phyloP scores from a whole-genome alignment of 2,797 vertebrate genomes.

The Labeo calbasu region DNA sequence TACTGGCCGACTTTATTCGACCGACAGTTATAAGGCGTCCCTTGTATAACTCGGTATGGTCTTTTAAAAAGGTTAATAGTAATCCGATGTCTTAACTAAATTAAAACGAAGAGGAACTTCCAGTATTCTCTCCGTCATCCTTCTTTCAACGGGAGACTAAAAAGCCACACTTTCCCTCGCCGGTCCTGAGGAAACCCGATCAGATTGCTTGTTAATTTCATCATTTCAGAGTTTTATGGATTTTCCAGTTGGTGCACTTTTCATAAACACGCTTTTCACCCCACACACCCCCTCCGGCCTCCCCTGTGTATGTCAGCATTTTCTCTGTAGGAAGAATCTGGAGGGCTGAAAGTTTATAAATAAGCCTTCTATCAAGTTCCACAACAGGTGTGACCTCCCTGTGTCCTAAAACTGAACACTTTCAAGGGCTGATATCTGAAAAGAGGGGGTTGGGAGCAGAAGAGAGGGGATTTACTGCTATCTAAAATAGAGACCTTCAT shows the following conservation, averaged over 20 bases:
- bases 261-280: conserved; percentile 95
- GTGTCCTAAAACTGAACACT: conserved; percentile 99
- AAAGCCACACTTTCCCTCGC: conserved; percentile 52
- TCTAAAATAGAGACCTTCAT: conserved; percentile 60
- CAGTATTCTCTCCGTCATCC: conserved; percentile 39
- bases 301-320: conserved; percentile 89
- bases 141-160: conserved; percentile 43
- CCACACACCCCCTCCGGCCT: conserved; percentile 61
- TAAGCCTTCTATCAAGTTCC: conserved; percentile 99
- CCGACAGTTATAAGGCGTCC: conserved; percentile 1
- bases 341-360: conserved; percentile 99
- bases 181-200: conserved; percentile 70
- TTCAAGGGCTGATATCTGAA: conserved; percentile 84
- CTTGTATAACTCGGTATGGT: conserved; percentile 20
- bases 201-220: conserved; percentile 89
- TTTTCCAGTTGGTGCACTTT: conserved; percentile 92
- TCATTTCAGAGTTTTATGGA: conserved; percentile 92
- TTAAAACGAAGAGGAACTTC: conserved; percentile 36
- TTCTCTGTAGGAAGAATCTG: conserved; percentile 98
- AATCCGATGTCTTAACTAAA: conserved; percentile 41
- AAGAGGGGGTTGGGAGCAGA: conserved; percentile 63
- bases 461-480: conserved; percentile 71
- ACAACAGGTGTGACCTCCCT: conserved; percentile 99
- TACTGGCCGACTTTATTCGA: conserved; percentile 7
- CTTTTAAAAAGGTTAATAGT: conserved; percentile 44